Conservation (phyloP, 1,140 invertebrate genomes). For the Archivesica marissinica region DNA sequence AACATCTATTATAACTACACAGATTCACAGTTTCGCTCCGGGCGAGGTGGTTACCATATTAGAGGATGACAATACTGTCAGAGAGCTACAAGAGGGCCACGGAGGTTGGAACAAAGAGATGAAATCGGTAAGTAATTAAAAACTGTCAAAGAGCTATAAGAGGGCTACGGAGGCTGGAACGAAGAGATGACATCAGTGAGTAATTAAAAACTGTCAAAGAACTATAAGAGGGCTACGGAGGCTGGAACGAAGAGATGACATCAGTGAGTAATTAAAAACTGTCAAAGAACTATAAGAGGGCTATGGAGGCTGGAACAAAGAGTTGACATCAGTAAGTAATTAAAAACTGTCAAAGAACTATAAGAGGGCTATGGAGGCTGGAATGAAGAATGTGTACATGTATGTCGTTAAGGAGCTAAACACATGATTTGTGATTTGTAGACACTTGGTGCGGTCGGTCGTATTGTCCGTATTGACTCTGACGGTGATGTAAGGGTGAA, state of each 20-base stretch:
- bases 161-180: conserved; percentile 78
- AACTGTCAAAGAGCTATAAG: conserved; percentile 70
- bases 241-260: conserved; percentile 78
- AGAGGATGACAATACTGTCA: conserved; percentile 69
- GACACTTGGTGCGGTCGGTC: conserved; percentile 69
- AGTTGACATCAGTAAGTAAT: conserved; percentile 70
- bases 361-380: too few species aligned
- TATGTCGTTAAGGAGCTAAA: not conserved
- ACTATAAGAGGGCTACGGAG: conserved; percentile 75
- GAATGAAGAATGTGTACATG: not conserved
- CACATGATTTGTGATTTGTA: conserved; percentile 25
- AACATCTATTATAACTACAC: too few species aligned
- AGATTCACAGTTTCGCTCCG: conserved; percentile 70
- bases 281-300: conserved; percentile 73
- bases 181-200: conserved; percentile 72
- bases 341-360: too few species aligned
- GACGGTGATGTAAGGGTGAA: conserved; percentile 75
- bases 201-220: conserved; percentile 71
- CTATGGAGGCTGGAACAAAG: conserved; percentile 77
- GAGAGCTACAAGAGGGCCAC: conserved; percentile 74
- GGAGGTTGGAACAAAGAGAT: conserved; percentile 78
- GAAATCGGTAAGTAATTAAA: conserved; percentile 71
- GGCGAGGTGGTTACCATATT: conserved; percentile 68
- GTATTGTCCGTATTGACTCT: conserved; percentile 68
- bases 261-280: conserved; percentile 67